These are phyloP conservation scores for Porites lobata DNA, from an alignment of 92 coral and sea anemone genomes.

Conservation along the genomic window DNA sequence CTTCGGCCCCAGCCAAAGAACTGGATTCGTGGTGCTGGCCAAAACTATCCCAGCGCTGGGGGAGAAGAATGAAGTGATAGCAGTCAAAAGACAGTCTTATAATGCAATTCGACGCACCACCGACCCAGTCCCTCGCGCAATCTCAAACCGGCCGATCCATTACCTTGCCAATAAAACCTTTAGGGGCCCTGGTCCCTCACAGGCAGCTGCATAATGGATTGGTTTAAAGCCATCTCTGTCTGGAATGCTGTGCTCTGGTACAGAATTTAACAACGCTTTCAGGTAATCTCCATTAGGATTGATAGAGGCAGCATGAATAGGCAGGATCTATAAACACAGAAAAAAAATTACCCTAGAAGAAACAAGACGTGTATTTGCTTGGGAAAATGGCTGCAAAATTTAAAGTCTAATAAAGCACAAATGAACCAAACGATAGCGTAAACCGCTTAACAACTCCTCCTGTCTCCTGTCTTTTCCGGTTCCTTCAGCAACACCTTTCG, in stretches of 20 bases:
- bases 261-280: conserved; percentile 69
- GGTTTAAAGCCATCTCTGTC: conserved; percentile 84
- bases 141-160: neutral
- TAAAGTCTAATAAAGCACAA: too few species aligned
- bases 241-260: conserved; percentile 82
- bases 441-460: too few species aligned
- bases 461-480: too few species aligned
- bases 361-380: neutral
- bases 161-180: conserved; percentile 82
- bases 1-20: too few species aligned
- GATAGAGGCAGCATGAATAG: conserved; percentile 91
- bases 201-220: conserved; percentile 87
- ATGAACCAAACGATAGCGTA: too few species aligned
- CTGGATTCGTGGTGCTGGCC: too few species aligned
- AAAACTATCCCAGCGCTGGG: too few species aligned
- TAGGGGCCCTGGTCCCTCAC: conserved; percentile 88
- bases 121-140: neutral
- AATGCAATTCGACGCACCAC: too few species aligned
- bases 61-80: too few species aligned
- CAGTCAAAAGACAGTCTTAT: too few species aligned
- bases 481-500: too few species aligned
- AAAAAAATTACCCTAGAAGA: neutral
- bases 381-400: too few species aligned
- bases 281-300: conserved; percentile 87
- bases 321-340: conserved; percentile 65